phyloP scores from a whole-genome alignment of 53 echinoderm and acorn worm species.

The Actinopyga echinites region DNA sequence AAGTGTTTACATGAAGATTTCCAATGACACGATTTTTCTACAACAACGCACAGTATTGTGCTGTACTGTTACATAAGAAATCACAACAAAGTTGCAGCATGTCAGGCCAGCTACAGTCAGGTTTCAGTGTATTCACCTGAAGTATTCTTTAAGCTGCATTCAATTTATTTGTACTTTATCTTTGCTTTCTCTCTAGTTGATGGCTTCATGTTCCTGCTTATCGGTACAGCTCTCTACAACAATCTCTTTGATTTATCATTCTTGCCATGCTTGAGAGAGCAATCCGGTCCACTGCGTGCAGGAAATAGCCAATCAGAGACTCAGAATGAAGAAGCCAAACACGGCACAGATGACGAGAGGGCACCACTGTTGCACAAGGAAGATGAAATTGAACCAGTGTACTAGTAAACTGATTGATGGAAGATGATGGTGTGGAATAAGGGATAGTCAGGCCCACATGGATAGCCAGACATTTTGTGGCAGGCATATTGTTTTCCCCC shows the following conservation, averaged over 20 bases:
- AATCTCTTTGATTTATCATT: conserved; percentile 69
- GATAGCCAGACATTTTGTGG: no score
- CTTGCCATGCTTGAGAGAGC: conserved; percentile 64
- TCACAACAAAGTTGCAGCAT: no score
- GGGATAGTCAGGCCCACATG: no score
- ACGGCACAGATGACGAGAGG: conserved; percentile 51
- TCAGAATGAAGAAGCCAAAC: conserved; percentile 28
- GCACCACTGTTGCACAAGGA: conserved; percentile 43
- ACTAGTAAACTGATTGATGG: conserved; percentile 75
- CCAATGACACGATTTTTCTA: no score
- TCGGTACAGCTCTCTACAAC: conserved; percentile 81
- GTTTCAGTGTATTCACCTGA: no score
- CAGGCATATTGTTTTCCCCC: no score
- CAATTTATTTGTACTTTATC: no score
- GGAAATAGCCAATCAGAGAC: neutral
- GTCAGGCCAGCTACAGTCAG: no score
- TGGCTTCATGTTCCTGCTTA: conserved; percentile 78
- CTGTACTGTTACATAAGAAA: no score
- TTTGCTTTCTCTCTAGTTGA: conserved; percentile 53
- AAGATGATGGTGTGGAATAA: neutral
- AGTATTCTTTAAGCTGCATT: no score
- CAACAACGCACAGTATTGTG: no score
- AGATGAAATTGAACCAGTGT: conserved; percentile 9
- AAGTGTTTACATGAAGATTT: no score
- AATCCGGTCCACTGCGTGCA: neutral